phyloP scores from a whole-genome alignment of 2,113 vertebrate genomes.

The Deroptyus accipitrinus region DNA sequence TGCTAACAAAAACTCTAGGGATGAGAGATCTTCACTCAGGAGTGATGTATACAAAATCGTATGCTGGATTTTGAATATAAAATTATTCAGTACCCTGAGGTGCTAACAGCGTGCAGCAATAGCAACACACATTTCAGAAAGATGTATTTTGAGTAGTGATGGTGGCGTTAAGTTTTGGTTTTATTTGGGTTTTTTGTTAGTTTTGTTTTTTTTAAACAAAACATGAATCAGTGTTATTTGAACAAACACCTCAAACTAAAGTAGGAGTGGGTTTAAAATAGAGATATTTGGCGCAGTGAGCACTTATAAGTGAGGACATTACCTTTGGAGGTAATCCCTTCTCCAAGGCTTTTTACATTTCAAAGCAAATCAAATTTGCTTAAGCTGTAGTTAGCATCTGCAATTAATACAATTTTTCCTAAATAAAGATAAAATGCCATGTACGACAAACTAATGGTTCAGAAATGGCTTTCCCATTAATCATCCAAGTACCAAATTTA shows the following conservation, averaged over 20 bases:
- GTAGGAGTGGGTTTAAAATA: neutral
- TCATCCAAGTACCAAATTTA: neutral
- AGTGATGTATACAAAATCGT: neutral
- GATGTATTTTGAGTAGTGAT: accelerated
- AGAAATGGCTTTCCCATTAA: constrained; percentile 30
- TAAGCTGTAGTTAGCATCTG: neutral
- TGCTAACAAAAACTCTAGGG: neutral
- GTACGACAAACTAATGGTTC: neutral
- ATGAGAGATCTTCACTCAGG: neutral
- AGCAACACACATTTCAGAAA: neutral
- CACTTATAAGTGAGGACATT: neutral
- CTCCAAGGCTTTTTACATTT: neutral
- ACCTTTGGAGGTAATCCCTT: neutral
- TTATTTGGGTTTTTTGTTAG: neutral
- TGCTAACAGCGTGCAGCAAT: neutral
- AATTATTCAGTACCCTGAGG: neutral
- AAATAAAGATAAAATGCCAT: neutral
- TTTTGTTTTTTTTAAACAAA: neutral
- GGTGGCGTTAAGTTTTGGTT: neutral
- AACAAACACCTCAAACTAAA: neutral
- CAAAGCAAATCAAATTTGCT: neutral
- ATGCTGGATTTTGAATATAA: neutral
- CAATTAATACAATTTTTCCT: neutral
- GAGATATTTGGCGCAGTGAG: neutral
- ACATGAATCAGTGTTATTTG: neutral